phyloP scores from a whole-genome alignment of 2,113 vertebrate genomes.

The Leptosomus discolor region DNA sequence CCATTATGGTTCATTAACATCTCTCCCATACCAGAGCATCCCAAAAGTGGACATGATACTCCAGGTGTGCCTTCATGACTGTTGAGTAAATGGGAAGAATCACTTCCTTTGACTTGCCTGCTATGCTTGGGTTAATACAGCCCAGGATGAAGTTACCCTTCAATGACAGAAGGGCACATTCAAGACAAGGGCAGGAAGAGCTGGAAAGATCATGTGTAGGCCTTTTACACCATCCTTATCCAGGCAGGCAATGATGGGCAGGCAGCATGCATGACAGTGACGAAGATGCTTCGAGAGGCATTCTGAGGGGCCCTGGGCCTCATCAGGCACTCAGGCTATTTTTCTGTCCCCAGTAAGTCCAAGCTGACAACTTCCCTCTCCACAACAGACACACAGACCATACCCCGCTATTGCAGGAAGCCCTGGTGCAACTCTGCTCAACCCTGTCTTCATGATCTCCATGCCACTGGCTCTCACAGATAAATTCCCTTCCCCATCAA shows the following conservation, averaged over 20 bases:
- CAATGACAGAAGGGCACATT: too few species aligned
- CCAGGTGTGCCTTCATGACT: background rate
- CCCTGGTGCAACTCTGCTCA: background rate
- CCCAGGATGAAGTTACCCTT: background rate
- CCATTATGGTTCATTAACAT: background rate
- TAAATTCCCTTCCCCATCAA: background rate
- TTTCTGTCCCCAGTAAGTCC: background rate
- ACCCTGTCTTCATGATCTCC: background rate
- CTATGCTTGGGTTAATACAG: background rate
- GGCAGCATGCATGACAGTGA: background rate
- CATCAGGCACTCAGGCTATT: background rate
- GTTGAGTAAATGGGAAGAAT: background rate
- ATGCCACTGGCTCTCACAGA: background rate
- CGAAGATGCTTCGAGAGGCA: background rate
- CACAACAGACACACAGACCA: background rate
- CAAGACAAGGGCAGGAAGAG: background rate
- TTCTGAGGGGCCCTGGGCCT: background rate
- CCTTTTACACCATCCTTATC: background rate
- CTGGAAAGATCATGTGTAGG: background rate
- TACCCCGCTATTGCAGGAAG: background rate
- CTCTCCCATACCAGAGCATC: background rate
- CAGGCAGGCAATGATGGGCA: background rate
- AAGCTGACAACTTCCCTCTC: background rate
- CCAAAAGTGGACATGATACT: background rate
- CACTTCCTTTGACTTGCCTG: background rate